Percentiles rank a stretch among this genome's conserved stretches.
Conservation (phyloP, 1,140 invertebrate genomes). For the Bombus pyrosoma region DNA sequence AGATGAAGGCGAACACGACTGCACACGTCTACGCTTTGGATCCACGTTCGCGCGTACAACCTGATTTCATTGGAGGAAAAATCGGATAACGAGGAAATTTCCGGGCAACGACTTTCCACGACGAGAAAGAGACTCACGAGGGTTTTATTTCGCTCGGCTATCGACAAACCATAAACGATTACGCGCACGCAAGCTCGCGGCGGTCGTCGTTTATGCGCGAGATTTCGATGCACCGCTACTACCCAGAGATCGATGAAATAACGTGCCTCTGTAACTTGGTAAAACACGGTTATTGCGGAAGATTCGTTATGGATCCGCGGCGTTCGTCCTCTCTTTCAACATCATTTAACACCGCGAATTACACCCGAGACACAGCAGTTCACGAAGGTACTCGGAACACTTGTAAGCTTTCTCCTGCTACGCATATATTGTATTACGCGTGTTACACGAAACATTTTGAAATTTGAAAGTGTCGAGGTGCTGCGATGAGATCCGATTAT, state of each 20-base stretch:
- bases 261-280: slow-evolving; percentile 43
- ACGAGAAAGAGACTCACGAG: background rate
- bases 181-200: slow-evolving; percentile 11
- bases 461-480: no score
- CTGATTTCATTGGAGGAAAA: background rate
- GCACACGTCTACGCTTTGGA: background rate
- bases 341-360: background rate
- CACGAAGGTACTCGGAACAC: background rate
- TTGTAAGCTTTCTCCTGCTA: no score
- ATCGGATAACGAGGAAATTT: background rate
- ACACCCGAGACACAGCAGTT: background rate
- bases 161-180: slow-evolving; percentile 44
- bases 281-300: slow-evolving; percentile 17
- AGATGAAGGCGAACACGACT: background rate
- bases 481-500: no score
- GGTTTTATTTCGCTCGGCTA: slow-evolving; percentile 45
- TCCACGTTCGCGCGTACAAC: background rate
- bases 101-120: background rate
- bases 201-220: background rate
- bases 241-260: slow-evolving; percentile 45
- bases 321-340: no score
- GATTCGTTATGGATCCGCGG: background rate
- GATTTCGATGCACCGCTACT: background rate
- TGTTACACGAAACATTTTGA: no score
- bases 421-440: no score